phyloP scores from a whole-genome alignment of 2,113 vertebrate genomes.

The Prietella phreatophila region DNA sequence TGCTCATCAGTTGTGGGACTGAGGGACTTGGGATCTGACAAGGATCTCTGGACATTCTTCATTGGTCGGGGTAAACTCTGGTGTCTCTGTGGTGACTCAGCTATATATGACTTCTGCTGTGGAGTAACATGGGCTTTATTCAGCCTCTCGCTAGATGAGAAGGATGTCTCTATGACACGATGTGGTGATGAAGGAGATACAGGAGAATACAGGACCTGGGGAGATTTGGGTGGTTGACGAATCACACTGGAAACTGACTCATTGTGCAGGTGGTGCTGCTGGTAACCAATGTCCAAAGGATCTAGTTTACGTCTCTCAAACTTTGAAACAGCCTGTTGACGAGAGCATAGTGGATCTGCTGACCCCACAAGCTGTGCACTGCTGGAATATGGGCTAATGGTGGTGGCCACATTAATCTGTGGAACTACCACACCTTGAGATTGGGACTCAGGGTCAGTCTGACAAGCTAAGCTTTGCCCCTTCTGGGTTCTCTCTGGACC shows the following conservation, averaged over 20 bases:
- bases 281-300: constrained; percentile 93
- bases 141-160: constrained; percentile 87
- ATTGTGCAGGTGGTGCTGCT: constrained; percentile 85
- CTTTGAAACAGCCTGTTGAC: constrained; percentile 79
- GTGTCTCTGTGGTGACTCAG: constrained; percentile 84
- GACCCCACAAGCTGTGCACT: constrained; percentile 82
- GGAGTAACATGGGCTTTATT: constrained; percentile 98
- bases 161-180: constrained; percentile 87
- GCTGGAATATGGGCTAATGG: constrained; percentile 86
- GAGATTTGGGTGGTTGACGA: constrained; percentile 89
- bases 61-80: constrained; percentile 91
- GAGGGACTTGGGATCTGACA: constrained; percentile 96
- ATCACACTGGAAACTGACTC: constrained; percentile 91
- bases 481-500: constrained; percentile 90
- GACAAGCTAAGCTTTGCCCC: constrained; percentile 93
- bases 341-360: constrained; percentile 70
- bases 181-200: constrained; percentile 95
- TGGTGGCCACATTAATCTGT: constrained; percentile 86
- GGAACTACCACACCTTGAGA: constrained; percentile 84
- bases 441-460: constrained; percentile 88
- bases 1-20: constrained; percentile 94
- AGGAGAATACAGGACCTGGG: constrained; percentile 94
- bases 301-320: constrained; percentile 91
- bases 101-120: constrained; percentile 90
- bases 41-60: constrained; percentile 93